Evolutionary conservation across 2,797 vertebrate species (phyloP).

Genomic region (Tenualosa ilisha): DNA sequence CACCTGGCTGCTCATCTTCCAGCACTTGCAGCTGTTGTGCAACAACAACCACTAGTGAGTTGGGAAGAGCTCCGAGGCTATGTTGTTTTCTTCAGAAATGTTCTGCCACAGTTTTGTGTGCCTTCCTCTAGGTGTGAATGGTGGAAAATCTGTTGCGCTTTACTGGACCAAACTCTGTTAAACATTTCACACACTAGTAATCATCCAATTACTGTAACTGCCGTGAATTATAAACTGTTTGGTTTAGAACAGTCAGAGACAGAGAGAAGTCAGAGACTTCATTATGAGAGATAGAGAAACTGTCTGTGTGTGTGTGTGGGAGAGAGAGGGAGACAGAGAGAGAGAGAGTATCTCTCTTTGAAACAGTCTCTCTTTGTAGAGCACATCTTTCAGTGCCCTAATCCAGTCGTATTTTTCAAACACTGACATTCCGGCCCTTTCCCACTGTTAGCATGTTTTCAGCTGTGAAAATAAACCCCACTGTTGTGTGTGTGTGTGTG

Average conservation of each 20-base stretch:
- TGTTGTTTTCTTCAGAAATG: background rate
- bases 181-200: slow-evolving; percentile 12
- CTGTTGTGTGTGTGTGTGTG: background rate
- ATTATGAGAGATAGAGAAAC: background rate
- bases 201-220: background rate
- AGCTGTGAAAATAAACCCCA: slow-evolving; percentile 35
- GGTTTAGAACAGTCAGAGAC: background rate
- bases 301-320: background rate
- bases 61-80: background rate
- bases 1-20: slow-evolving; percentile 47
- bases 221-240: background rate
- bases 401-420: background rate
- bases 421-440: slow-evolving; percentile 7
- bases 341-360: background rate
- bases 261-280: background rate
- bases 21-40: slow-evolving; percentile 61
- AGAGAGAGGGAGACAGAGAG: background rate
- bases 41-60: slow-evolving; percentile 11
- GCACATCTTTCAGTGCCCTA: background rate
- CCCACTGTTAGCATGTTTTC: slow-evolving; percentile 14
- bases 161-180: background rate
- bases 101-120: background rate
- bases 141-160: background rate
- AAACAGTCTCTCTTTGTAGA: background rate
- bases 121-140: background rate